Evolutionary conservation across 2,797 vertebrate genomes (phyloP), one percentile per base, ranked within the genome.

Genomic region (Parauchenoglanis ngamensis): DNA sequence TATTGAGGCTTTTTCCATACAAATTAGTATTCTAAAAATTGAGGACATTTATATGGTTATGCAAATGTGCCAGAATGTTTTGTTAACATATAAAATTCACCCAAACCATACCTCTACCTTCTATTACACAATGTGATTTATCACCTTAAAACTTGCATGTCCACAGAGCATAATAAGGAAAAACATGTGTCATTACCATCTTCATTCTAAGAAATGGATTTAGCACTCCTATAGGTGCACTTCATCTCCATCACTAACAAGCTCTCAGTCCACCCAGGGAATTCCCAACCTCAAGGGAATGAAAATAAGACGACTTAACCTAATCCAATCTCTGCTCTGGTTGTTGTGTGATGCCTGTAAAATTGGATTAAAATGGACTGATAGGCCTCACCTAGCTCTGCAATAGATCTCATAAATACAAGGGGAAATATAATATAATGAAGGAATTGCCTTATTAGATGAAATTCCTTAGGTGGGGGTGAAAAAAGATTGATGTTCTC

Each of bases 351-450:
- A 49, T 78, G 63, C 17, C 35, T n/a, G 72, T 54, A 52, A 78
- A 83, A 86, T 81, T 86, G 54, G 63, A 88, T 86, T 86, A 78
- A 86, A 83, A 72, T 59, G 61, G 88, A 46, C n/a, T 52, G 61
- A 83, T 82, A 78, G 87, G 40, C 28, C n/a, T 72, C 35, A 61
- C 63, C 63, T 83, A 78, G 28, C 79, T 73, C 83, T 72, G 11
- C 54, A 79, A 13, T 70, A 57, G 17, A n/a, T 63, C 77, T 31
- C 73, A 61, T 72, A 25, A 35, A 82, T 15, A 7, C 21, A 52
- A 35, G 31, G 35, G 75, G 12, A 68, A 68, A 40, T 67, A 46
- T 21, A 68, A 61, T 40, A 70, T 54, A 78, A 67, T 68, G n/a
- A 56, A 78, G 52, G 40, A 84, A 63, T 88, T 12, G 17, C 17